A percentile compares a stretch with the other conserved stretches of the same genome.
phyloP scores from a whole-genome alignment of 1,140 invertebrate species.

The Ylistrum balloti region DNA sequence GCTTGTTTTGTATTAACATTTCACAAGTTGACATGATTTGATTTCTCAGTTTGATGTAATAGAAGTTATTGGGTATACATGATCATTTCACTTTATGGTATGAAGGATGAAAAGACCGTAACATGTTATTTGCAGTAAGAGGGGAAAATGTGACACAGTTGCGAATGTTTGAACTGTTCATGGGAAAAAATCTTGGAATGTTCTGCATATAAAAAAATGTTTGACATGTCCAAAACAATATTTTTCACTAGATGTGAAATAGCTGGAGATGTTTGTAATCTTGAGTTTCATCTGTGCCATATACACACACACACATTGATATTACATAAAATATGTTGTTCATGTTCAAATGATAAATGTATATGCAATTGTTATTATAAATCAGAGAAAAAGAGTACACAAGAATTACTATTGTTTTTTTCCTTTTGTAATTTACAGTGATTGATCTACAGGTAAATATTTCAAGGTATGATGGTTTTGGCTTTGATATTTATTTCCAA shows the following conservation, averaged over 20 bases:
- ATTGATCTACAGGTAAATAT: too few species aligned
- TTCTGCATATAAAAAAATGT: neutral
- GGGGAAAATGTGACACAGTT: neutral
- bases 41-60: neutral
- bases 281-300: neutral
- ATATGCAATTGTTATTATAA: neutral
- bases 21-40: neutral
- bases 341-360: too few species aligned
- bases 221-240: neutral
- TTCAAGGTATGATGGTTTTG: too few species aligned
- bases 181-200: neutral
- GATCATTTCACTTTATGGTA: neutral
- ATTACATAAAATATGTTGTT: neutral
- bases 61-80: neutral
- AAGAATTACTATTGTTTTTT: neutral
- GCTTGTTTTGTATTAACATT: neutral
- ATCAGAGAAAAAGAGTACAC: neutral
- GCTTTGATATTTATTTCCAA: too few species aligned
- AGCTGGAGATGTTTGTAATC: neutral
- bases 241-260: neutral
- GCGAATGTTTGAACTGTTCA: too few species aligned
- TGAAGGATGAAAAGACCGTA: neutral
- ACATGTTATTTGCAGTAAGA: neutral
- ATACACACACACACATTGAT: slow-evolving; percentile 10
- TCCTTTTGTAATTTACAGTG: too few species aligned